Conservation (phyloP, 2,888 invertebrate genomes). For the Neuroscelio doddi region DNA sequence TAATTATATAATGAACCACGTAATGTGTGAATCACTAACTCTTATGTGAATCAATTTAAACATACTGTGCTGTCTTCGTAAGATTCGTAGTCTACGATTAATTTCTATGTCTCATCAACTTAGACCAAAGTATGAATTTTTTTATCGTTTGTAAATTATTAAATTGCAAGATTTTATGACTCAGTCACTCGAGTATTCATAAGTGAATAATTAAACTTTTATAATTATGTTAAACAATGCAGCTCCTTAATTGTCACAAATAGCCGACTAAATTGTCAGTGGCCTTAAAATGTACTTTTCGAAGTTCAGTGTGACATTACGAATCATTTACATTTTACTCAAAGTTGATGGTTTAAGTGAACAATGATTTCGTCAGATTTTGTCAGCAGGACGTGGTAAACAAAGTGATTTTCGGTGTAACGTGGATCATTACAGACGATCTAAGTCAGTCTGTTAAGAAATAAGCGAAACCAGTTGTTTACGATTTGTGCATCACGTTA, state of each 20-base stretch:
- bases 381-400: slow-evolving; percentile 24
- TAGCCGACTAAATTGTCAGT: no score
- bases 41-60: slow-evolving; percentile 36
- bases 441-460: not conserved
- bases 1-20: slow-evolving; percentile 45
- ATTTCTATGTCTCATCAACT: slow-evolving; percentile 15
- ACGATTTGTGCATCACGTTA: no score
- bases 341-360: no score
- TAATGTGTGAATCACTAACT: slow-evolving; percentile 54
- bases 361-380: no score
- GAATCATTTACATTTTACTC: no score
- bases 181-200: no score
- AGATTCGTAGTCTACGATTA: slow-evolving; percentile 35
- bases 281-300: no score
- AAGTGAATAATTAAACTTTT: no score
- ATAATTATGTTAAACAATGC: no score
- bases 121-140: not conserved
- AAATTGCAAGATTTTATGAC: not conserved
- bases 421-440: slow-evolving; percentile 6
- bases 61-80: slow-evolving; percentile 24
- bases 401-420: slow-evolving; percentile 41
- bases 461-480: not conserved
- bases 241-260: no score
- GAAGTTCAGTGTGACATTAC: no score
- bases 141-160: not conserved